Evolutionary conservation across 2,113 vertebrate species (phyloP).

Genomic region (Mastomys natalensis): DNA sequence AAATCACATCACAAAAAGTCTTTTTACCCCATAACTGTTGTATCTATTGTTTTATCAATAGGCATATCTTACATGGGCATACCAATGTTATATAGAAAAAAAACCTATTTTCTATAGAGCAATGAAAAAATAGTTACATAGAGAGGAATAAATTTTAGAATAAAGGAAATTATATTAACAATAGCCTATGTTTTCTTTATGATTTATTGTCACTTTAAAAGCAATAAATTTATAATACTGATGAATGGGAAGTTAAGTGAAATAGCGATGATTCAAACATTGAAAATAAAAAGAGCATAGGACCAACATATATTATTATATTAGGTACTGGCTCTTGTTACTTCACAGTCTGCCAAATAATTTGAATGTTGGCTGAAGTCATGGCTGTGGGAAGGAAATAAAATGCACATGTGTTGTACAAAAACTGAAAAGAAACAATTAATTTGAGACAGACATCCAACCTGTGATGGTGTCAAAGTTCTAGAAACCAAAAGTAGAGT

Average conservation of each 20-base stretch:
- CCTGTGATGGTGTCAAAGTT: conserved; percentile 15
- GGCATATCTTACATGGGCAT: not conserved
- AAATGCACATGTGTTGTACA: conserved; percentile 54
- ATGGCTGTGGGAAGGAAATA: conserved; percentile 1
- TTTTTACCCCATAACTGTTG: not conserved
- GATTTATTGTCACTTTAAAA: conserved; percentile 63
- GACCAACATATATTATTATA: conserved; percentile 58
- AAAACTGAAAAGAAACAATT: conserved; percentile 64
- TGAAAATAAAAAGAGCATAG: not conserved
- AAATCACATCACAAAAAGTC: not conserved
- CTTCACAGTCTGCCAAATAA: conserved; percentile 65
- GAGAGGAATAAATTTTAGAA: conserved; percentile 32
- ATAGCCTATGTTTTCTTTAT: conserved; percentile 33
- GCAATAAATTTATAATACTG: conserved; percentile 53
- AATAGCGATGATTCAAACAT: conserved; percentile 28
- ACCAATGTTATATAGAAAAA: not conserved
- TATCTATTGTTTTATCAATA: no score
- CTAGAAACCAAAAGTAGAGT: not conserved
- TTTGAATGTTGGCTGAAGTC: conserved; percentile 58
- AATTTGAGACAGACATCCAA: conserved; percentile 48
- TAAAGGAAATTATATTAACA: conserved; percentile 1
- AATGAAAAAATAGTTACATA: conserved; percentile 36
- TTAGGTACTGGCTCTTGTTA: conserved; percentile 63
- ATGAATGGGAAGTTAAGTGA: conserved; percentile 57
- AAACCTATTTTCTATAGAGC: not conserved